phyloP scores from a whole-genome alignment of 2,888 invertebrate species.

The Operophtera brumata region DNA sequence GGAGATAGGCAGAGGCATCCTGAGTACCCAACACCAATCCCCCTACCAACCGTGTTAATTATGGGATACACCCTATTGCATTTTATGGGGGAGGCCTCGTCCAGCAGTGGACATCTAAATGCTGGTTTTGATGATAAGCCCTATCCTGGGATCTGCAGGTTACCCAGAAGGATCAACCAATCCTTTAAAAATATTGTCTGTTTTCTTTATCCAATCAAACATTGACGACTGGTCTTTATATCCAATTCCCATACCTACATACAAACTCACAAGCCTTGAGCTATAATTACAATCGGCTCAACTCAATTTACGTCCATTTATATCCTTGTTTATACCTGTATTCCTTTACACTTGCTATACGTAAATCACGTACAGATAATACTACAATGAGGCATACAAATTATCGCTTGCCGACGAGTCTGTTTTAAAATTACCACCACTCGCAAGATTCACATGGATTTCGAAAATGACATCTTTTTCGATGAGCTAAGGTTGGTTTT shows the following conservation, averaged over 20 bases:
- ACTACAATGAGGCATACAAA: slow-evolving; percentile 78
- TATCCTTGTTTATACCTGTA: slow-evolving; percentile 64
- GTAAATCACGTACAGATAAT: slow-evolving; percentile 75
- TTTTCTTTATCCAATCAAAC: slow-evolving; percentile 2
- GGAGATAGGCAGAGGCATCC: too few species aligned
- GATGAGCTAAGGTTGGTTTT: slow-evolving; percentile 37
- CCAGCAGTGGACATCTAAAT: too few species aligned
- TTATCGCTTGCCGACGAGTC: slow-evolving; percentile 72
- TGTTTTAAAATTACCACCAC: slow-evolving; percentile 54
- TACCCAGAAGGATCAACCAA: background rate
- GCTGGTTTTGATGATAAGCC: too few species aligned
- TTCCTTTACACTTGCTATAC: slow-evolving; percentile 68
- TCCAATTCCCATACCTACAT: slow-evolving; percentile 26
- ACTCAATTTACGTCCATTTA: slow-evolving; percentile 62
- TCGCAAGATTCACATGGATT: slow-evolving; percentile 36
- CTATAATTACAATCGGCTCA: slow-evolving; percentile 57
- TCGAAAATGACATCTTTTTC: slow-evolving; percentile 32
- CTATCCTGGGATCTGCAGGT: too few species aligned
- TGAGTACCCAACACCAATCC: too few species aligned
- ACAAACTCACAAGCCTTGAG: slow-evolving; percentile 38
- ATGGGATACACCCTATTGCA: too few species aligned
- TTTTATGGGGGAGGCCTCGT: too few species aligned
- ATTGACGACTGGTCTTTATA: slow-evolving; percentile 12
- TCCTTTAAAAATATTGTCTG: background rate
- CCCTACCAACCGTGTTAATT: too few species aligned